Conservation (phyloP, 2,113 vertebrate genomes). For the Hucho hucho region DNA sequence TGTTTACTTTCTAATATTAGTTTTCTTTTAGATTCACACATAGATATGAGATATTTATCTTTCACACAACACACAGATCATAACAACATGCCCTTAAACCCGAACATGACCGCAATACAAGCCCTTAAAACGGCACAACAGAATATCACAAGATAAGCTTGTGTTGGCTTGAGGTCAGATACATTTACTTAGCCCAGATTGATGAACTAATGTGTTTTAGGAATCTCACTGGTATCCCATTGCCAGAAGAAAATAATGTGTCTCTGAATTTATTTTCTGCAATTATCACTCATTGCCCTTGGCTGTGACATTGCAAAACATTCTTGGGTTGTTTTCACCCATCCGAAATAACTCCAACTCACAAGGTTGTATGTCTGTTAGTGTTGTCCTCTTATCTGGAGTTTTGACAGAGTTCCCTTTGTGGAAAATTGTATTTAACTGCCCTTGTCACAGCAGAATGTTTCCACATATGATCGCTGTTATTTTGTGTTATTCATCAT, state of each 20-base stretch:
- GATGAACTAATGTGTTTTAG: no score
- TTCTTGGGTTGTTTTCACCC: background rate
- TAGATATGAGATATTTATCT: no score
- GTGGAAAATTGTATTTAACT: slow-evolving; percentile 8
- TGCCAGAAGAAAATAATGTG: background rate
- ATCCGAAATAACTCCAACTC: background rate
- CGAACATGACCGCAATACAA: background rate
- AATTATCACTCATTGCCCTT: background rate
- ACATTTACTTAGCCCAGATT: background rate
- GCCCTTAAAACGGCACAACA: background rate
- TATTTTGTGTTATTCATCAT: background rate
- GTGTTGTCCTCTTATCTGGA: slow-evolving; percentile 1
- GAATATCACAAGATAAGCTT: background rate
- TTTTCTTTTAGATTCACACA: no score
- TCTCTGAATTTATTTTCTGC: background rate
- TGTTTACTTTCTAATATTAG: no score
- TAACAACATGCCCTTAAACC: no score
- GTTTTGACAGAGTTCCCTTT: slow-evolving; percentile 3
- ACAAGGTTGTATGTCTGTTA: background rate
- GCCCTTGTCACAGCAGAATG: slow-evolving; percentile 33
- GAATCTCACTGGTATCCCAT: background rate
- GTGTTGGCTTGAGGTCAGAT: background rate
- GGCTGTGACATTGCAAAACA: background rate
- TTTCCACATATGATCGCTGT: slow-evolving; percentile 30
- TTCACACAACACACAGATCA: no score